A percentile compares a stretch with the other conserved stretches of the same genome.
Evolutionary conservation across 2,888 invertebrate genomes (phyloP).

Genomic region (Diplazon laetatorius): DNA sequence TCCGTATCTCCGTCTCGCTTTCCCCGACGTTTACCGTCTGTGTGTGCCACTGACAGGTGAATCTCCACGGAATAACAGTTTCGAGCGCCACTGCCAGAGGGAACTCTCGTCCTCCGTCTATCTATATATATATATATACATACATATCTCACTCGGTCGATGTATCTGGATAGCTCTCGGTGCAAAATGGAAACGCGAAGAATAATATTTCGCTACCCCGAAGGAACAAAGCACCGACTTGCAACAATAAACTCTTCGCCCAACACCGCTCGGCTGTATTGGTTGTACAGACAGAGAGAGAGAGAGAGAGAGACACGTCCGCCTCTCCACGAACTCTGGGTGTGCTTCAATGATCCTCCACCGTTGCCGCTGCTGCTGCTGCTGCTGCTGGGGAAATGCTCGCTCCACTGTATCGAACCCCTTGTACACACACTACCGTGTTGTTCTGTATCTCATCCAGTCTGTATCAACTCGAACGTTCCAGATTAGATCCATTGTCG

Average conservation of each 20-base stretch:
- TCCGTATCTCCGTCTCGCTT: too few relatives aligned
- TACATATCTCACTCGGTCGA: neutral
- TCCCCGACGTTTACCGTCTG: constrained; percentile 48
- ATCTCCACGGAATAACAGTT: constrained; percentile 61
- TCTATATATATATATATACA: neutral
- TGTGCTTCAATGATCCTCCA: constrained; percentile 10
- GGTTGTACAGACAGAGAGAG: constrained; percentile 9
- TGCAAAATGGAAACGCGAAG: constrained; percentile 49
- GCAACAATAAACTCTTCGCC: constrained; percentile 41
- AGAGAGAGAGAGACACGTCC: neutral
- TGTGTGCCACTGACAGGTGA: constrained; percentile 67
- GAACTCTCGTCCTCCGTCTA: neutral
- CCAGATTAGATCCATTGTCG: constrained; percentile 42
- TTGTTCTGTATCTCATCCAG: neutral
- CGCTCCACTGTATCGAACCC: constrained; percentile 10
- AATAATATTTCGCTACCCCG: constrained; percentile 54
- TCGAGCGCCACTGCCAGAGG: constrained; percentile 45
- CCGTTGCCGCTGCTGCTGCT: neutral
- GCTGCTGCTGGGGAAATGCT: constrained; percentile 10
- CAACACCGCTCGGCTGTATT: neutral
- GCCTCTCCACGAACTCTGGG: neutral
- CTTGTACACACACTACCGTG: neutral
- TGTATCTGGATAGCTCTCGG: constrained; percentile 8
- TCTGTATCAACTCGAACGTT: constrained; percentile 27
- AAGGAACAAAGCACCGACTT: constrained; percentile 33